phyloP scores from a whole-genome alignment of 2,888 invertebrate species.

The Petrolisthes manimaculis region DNA sequence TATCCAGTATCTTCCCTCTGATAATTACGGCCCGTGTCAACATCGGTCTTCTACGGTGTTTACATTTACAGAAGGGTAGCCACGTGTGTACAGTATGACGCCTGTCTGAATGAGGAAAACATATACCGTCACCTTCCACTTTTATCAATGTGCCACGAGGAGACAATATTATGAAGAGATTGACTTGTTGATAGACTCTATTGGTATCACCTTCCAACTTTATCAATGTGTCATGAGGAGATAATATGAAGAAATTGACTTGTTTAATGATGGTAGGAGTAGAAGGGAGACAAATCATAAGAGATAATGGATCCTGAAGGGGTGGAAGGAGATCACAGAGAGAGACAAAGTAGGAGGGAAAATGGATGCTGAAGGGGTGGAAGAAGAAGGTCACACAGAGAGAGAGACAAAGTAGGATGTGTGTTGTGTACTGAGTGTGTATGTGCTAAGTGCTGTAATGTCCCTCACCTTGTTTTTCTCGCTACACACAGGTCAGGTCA shows the following conservation, averaged over 20 bases:
- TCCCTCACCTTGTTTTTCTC: background rate
- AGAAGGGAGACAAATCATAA: constrained; percentile 3
- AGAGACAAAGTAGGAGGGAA: background rate
- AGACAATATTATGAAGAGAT: background rate
- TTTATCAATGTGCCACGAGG: too few relatives aligned
- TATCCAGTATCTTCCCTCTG: too few relatives aligned
- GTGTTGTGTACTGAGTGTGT: background rate
- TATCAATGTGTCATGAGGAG: background rate
- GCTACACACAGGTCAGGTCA: background rate
- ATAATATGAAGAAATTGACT: background rate
- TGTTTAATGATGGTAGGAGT: background rate
- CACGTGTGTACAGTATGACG: too few relatives aligned
- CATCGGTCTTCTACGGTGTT: too few relatives aligned
- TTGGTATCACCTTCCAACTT: background rate
- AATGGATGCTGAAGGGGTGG: background rate
- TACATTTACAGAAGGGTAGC: too few relatives aligned
- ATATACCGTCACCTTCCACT: too few relatives aligned
- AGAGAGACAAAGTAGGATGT: background rate
- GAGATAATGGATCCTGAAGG: background rate
- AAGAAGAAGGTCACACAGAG: background rate
- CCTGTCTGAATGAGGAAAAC: too few relatives aligned
- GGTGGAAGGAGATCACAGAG: background rate
- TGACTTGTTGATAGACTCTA: too few relatives aligned
- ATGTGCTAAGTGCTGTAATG: constrained; percentile 10
- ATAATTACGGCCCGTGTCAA: too few relatives aligned